phyloP scores from a whole-genome alignment of 2,888 invertebrate species.

The Luperina nickerlii region DNA sequence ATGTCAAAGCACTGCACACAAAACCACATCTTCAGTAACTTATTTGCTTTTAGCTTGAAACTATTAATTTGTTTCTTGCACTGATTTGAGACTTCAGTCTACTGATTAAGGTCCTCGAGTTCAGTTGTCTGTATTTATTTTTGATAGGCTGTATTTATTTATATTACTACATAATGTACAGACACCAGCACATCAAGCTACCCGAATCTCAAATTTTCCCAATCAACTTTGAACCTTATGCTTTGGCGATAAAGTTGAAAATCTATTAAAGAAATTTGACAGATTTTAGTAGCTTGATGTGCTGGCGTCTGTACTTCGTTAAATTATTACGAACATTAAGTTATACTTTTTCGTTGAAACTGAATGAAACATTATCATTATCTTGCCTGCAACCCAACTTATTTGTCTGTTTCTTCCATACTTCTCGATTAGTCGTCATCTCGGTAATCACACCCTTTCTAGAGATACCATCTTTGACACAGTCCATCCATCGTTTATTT shows the following conservation, averaged over 20 bases:
- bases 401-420: no score
- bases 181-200: no score
- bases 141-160: not conserved
- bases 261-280: no score
- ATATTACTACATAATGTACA: not conserved
- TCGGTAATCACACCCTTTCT: not conserved
- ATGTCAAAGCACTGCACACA: not conserved
- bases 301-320: not conserved
- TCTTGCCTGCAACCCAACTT: not conserved
- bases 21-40: no score
- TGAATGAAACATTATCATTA: not conserved
- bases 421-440: not conserved
- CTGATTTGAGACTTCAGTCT: not conserved
- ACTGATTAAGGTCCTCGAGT: not conserved
- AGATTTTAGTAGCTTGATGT: no score
- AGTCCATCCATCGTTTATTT: not conserved
- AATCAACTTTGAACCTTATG: no score
- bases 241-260: no score
- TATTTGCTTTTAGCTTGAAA: not conserved
- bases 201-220: no score
- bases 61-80: not conserved
- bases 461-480: not conserved
- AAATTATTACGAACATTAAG: not conserved
- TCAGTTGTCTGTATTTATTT: not conserved
- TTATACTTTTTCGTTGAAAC: not conserved